A percentile compares a stretch with the other conserved stretches of the same genome.
phyloP scores from a whole-genome alignment of 1,140 invertebrate species.

The Caenorhabditis remanei region DNA sequence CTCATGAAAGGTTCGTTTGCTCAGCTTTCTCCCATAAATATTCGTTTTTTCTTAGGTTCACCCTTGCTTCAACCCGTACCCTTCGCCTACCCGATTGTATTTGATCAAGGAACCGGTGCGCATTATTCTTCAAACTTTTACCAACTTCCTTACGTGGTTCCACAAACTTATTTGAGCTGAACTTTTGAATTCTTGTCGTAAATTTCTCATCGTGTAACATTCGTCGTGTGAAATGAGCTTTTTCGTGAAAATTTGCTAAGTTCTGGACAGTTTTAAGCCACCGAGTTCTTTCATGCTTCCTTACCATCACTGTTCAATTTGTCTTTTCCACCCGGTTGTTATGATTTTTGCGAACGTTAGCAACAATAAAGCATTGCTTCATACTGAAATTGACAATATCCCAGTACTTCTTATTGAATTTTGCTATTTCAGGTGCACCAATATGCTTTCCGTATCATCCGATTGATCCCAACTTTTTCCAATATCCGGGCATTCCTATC shows the following conservation, averaged over 20 bases:
- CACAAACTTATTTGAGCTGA: conserved; percentile 21
- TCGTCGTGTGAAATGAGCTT: conserved; percentile 30
- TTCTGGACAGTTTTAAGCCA: conserved; percentile 46
- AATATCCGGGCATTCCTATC: background rate
- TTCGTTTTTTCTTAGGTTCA: background rate
- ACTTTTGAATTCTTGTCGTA: background rate
- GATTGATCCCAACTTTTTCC: background rate
- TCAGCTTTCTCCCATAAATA: background rate
- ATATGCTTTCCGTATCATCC: background rate
- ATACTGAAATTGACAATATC: background rate
- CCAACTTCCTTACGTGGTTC: conserved; percentile 5
- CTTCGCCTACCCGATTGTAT: background rate
- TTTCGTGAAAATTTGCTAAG: conserved; percentile 4
- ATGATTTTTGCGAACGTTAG: conserved; percentile 2
- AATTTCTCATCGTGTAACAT: conserved; percentile 31
- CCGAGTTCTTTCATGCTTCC: background rate
- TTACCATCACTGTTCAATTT: conserved; percentile 30
- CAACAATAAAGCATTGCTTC: conserved; percentile 40
- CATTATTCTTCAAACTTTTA: conserved; percentile 35
- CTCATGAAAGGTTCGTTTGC: conserved; percentile 4
- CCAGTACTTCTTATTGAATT: background rate
- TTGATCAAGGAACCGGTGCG: background rate
- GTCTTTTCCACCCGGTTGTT: conserved; percentile 29
- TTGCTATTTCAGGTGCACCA: background rate
- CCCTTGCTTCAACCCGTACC: background rate